These are phyloP conservation scores for Flexamia atlantica DNA, from an alignment of 2,888 invertebrate species.

Conservation along the genomic window DNA sequence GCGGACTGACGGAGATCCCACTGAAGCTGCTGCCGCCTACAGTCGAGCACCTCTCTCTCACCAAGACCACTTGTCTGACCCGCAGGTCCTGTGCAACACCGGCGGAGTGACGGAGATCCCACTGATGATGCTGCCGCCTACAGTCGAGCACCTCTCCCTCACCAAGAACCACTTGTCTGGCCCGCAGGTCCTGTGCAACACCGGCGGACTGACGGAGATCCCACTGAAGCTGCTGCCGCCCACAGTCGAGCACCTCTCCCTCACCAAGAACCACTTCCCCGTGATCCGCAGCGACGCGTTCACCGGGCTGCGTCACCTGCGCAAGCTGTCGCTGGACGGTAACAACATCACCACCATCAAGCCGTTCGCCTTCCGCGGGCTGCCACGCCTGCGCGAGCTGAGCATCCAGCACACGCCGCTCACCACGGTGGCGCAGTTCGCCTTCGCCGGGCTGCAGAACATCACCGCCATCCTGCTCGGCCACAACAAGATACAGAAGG, in stretches of 20 bases:
- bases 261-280: constrained; percentile 91
- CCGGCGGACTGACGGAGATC: constrained; percentile 88
- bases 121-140: constrained; percentile 83
- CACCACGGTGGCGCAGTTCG: constrained; percentile 87
- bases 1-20: too few relatives aligned
- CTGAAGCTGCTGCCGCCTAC: too few relatives aligned
- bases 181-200: constrained; percentile 92
- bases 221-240: constrained; percentile 86
- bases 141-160: too few relatives aligned
- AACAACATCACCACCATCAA: constrained; percentile 92
- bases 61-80: too few relatives aligned
- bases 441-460: constrained; percentile 91
- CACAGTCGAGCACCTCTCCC: constrained; percentile 89
- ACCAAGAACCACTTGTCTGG: constrained; percentile 91
- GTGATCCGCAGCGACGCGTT: constrained; percentile 90
- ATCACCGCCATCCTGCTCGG: constrained; percentile 84
- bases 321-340: constrained; percentile 90
- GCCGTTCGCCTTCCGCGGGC: constrained; percentile 91
- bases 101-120: constrained; percentile 90
- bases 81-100: too few relatives aligned
- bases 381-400: constrained; percentile 86
- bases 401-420: constrained; percentile 93
- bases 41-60: too few relatives aligned
- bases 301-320: constrained; percentile 86
- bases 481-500: constrained; percentile 83